A percentile compares a stretch with the other conserved stretches of the same genome.
Evolutionary conservation across 2,113 vertebrate genomes (phyloP).

Genomic region (Aythya baeri): DNA sequence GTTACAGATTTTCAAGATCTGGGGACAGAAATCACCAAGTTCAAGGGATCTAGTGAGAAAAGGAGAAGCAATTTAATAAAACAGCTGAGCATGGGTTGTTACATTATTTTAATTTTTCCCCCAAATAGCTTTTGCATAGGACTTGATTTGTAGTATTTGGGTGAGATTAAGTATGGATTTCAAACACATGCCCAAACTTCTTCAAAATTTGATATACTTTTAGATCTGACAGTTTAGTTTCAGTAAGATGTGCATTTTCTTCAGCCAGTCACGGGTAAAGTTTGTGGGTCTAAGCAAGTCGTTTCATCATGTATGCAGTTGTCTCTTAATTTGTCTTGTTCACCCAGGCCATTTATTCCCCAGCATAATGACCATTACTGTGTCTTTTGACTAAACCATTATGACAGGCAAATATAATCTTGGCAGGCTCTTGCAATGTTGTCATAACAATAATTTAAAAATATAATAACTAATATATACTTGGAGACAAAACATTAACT

Average conservation of each 20-base stretch:
- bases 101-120: neutral
- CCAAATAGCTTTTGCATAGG: neutral
- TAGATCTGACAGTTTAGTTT: neutral
- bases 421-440: neutral
- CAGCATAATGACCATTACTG: neutral
- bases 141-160: neutral
- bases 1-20: neutral
- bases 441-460: neutral
- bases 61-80: neutral
- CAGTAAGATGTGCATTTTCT: neutral
- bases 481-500: neutral
- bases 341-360: neutral
- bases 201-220: neutral
- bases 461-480: neutral
- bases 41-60: neutral
- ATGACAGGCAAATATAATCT: neutral
- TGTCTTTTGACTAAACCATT: neutral
- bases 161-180: neutral
- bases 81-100: neutral
- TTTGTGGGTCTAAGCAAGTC: accelerated
- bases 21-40: neutral
- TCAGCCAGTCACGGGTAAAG: neutral
- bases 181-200: neutral
- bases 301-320: neutral
- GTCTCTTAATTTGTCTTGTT: neutral